phyloP scores from a whole-genome alignment of 2,797 vertebrate species.

The Ispidina picta region DNA sequence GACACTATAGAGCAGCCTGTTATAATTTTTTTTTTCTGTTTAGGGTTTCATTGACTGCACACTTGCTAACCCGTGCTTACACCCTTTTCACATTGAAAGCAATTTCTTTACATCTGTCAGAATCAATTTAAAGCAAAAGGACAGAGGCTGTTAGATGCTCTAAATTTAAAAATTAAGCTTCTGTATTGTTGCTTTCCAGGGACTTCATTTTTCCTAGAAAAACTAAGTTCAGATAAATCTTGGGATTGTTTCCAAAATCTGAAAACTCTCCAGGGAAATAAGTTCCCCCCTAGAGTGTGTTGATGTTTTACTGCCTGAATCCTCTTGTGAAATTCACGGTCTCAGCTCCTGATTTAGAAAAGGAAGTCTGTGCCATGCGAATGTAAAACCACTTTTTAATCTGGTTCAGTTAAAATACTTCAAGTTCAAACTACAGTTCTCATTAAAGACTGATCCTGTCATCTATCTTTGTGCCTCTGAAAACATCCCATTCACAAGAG shows the following conservation, averaged over 20 bases:
- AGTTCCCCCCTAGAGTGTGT: neutral
- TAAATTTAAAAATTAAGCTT: neutral
- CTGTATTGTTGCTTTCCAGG: neutral
- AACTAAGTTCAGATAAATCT: neutral
- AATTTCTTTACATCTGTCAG: neutral
- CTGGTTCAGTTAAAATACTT: neutral
- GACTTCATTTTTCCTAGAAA: neutral
- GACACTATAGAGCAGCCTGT: neutral
- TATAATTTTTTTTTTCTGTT: neutral
- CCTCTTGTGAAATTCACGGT: neutral
- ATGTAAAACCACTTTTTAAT: neutral
- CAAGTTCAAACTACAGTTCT: neutral
- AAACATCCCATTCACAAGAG: neutral
- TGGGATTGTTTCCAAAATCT: neutral
- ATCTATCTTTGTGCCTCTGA: accelerated
- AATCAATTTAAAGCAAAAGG: neutral
- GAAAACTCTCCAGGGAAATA: neutral
- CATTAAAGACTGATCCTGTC: neutral
- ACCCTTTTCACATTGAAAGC: neutral
- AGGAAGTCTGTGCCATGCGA: neutral
- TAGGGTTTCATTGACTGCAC: neutral
- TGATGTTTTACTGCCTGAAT: neutral
- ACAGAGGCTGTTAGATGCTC: neutral
- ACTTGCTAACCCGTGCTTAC: neutral
- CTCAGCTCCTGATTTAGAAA: neutral